Evolutionary conservation across 1,140 invertebrate genomes (phyloP), one percentile per base, ranked within the genome.

Genomic region (Drosophila subobscura): DNA sequence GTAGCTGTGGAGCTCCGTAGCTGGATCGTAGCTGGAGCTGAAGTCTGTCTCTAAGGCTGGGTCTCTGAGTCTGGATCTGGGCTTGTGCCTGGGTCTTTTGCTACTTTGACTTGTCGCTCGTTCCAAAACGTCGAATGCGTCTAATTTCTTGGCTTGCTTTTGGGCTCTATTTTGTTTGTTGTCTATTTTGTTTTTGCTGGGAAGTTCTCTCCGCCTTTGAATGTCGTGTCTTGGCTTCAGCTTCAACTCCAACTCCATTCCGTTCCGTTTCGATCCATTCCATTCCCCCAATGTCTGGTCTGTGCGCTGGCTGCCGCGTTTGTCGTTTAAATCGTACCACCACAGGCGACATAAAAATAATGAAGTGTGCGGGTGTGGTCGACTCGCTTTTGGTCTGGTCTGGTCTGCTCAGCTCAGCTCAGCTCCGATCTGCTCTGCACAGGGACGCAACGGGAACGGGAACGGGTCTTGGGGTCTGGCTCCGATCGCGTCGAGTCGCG

Each of bases 321-420:
- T 89, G 85, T 89, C 85, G 85, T 89, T 89, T 89, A 89, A 89
- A 89, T 89, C 86, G 85, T 89, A 89, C 85, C 85, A 89, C 81
- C 85, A 89, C 81, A 90, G 90, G 90, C 89, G 90, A 91, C 90
- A 91, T 91, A 90, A 91, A 91, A 91, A 90, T 91, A 91, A 91
- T 91, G 90, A 91, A 91, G 90, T 91, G 90, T 86, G 90, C 90
- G 90, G 90, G 90, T 91, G 90, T 91, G 90, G 90, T 91, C 90
- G 90, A 86, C 83, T 90, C 74, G 88, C 77, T 86, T 70, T 76
- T 73, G 59, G 71, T 70, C 75, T 78, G 74, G 65, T 55, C 63
- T 46, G 44, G 66, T 63, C 58, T 70, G 42, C 41, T 63, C 49
- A 20, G 16, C 16, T 63, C 58, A 66, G 42, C 41, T 63, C 49